Evolutionary conservation across 2,113 vertebrate genomes (phyloP).

Genomic region (Istiophorus platypterus): DNA sequence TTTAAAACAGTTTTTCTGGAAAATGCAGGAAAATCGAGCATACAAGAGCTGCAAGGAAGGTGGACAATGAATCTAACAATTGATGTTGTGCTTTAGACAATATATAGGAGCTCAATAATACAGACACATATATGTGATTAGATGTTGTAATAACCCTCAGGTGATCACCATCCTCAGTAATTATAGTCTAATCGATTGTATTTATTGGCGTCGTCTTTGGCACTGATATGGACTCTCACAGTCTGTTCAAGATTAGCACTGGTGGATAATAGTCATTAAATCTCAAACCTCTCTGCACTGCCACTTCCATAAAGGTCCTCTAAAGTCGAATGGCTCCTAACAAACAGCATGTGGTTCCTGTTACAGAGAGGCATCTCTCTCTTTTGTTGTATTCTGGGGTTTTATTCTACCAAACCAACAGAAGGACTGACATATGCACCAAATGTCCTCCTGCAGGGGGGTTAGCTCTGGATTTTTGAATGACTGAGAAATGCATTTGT

Average conservation of each 20-base stretch:
- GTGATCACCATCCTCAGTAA: constrained; percentile 34
- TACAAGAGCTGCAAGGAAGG: not conserved
- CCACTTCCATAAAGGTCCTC: constrained; percentile 41
- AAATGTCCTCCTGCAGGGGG: constrained; percentile 32
- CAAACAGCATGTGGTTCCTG: constrained; percentile 69
- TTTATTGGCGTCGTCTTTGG: constrained; percentile 55
- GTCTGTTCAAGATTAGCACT: constrained; percentile 44
- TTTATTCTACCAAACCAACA: constrained; percentile 46
- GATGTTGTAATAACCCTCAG: constrained; percentile 46
- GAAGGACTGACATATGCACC: constrained; percentile 13
- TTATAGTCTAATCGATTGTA: constrained; percentile 60
- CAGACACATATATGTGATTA: not conserved
- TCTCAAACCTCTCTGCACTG: constrained; percentile 22
- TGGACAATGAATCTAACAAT: not conserved
- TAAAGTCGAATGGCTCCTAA: constrained; percentile 38
- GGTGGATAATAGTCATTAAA: constrained; percentile 31
- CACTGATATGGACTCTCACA: constrained; percentile 1
- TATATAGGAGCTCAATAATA: not conserved
- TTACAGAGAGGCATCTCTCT: constrained; percentile 58
- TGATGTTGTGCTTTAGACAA: not conserved
- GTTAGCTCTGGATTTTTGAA: constrained; percentile 5
- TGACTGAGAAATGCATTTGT: constrained; percentile 36
- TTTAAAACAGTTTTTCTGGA: not conserved
- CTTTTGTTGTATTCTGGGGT: constrained; percentile 57
- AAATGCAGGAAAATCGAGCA: not conserved